A percentile compares a stretch with the other conserved stretches of the same genome.
phyloP scores from a whole-genome alignment of 1,140 invertebrate species.

The Oryzaephilus surinamensis region DNA sequence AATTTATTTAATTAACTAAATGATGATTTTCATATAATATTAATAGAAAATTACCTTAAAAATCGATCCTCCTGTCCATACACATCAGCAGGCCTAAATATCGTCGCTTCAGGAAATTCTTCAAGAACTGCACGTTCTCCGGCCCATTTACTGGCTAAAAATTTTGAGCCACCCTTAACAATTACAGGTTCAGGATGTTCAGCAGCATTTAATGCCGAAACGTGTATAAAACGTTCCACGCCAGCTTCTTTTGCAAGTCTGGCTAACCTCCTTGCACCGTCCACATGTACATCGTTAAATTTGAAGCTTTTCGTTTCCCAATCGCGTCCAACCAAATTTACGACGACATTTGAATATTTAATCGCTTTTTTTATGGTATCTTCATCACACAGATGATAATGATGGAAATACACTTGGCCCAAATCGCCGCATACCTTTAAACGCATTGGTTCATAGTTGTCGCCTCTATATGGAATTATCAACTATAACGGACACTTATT shows the following conservation, averaged over 20 bases:
- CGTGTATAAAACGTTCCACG: slow-evolving; percentile 75
- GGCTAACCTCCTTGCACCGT: slow-evolving; percentile 62
- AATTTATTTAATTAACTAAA: background rate
- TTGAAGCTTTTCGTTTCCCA: slow-evolving; percentile 86
- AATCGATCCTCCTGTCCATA: slow-evolving; percentile 87
- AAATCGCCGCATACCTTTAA: slow-evolving; percentile 86
- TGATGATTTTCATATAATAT: no score
- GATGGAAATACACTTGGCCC: slow-evolving; percentile 89
- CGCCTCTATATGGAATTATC: slow-evolving; percentile 85
- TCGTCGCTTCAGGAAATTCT: slow-evolving; percentile 93
- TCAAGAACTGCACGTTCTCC: slow-evolving; percentile 82
- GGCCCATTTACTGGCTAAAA: slow-evolving; percentile 41
- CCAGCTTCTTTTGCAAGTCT: slow-evolving; percentile 62
- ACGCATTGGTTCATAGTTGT: slow-evolving; percentile 63
- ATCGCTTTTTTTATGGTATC: slow-evolving; percentile 78
- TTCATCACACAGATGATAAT: slow-evolving; percentile 78
- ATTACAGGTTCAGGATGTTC: slow-evolving; percentile 51
- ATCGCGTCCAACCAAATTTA: slow-evolving; percentile 88
- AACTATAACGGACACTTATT: slow-evolving; percentile 51
- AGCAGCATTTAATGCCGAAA: slow-evolving; percentile 65
- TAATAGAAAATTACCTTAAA: slow-evolving; percentile 43
- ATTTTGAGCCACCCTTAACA: slow-evolving; percentile 38
- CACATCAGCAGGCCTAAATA: slow-evolving; percentile 82
- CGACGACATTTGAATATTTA: slow-evolving; percentile 94
- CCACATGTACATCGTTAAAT: slow-evolving; percentile 70